A percentile compares a stretch with the other conserved stretches of the same genome.
Evolutionary conservation across 2,797 vertebrate genomes (phyloP).

Genomic region (Choloepus didactylus): DNA sequence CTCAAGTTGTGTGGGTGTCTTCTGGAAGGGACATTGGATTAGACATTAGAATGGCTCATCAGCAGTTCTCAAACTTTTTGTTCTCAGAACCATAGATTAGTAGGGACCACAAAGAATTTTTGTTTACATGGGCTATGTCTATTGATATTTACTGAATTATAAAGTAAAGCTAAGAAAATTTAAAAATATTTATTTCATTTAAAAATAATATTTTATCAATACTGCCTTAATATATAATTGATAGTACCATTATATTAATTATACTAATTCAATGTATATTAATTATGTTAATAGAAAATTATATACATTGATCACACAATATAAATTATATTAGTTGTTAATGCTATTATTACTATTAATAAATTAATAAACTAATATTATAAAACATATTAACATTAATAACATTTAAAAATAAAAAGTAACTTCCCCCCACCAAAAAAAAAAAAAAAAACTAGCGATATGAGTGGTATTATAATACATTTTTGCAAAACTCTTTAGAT

Average conservation of each 20-base stretch:
- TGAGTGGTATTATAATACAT: neutral
- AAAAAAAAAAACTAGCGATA: neutral
- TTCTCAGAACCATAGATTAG: neutral
- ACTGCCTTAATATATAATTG: too few relatives aligned
- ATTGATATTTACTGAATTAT: neutral
- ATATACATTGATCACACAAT: too few relatives aligned
- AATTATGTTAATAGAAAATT: too few relatives aligned
- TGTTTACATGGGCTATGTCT: neutral
- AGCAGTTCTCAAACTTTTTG: neutral
- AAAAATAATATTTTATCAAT: neutral
- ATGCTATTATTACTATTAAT: too few relatives aligned
- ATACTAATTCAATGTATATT: too few relatives aligned
- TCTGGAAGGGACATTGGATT: neutral
- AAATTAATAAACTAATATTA: too few relatives aligned
- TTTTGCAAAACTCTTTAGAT: neutral
- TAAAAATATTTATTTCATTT: neutral
- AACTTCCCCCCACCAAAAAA: neutral
- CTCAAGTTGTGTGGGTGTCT: neutral
- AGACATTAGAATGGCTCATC: neutral
- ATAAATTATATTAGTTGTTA: too few relatives aligned
- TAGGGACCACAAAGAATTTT: neutral
- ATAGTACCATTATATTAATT: too few relatives aligned
- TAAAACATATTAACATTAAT: neutral
- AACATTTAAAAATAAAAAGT: neutral
- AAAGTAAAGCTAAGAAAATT: neutral